These are phyloP conservation scores for Hirtodrosophila cameraria DNA, from an alignment of 2,888 invertebrate genomes.

Conservation along the genomic window DNA sequence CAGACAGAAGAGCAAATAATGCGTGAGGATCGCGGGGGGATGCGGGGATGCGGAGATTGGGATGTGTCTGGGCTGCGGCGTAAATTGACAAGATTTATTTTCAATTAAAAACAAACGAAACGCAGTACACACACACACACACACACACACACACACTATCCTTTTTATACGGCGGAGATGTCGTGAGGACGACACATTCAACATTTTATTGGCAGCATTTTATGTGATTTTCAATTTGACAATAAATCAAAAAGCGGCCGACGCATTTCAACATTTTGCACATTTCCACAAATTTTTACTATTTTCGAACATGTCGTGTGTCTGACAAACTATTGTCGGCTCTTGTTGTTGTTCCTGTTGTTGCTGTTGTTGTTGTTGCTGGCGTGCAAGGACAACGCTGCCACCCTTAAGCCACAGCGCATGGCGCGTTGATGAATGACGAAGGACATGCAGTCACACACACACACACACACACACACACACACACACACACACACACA, in stretches of 20 bases:
- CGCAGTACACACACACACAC: constrained; percentile 49
- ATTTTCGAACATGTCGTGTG: constrained; percentile 40
- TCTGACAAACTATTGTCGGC: constrained; percentile 38
- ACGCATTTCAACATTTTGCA: constrained; percentile 60
- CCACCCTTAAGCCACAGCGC: constrained; percentile 75
- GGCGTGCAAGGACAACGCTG: constrained; percentile 47
- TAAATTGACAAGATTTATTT: constrained; percentile 81
- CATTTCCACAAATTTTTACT: constrained; percentile 41
- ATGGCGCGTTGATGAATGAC: constrained; percentile 71
- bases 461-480: constrained; percentile 12
- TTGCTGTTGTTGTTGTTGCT: not conserved
- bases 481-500: not conserved
- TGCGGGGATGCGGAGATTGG: constrained; percentile 10
- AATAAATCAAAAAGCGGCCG: constrained; percentile 77
- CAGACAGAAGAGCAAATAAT: constrained; percentile 60
- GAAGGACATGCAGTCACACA: constrained; percentile 68
- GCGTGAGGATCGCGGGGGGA: constrained; percentile 30
- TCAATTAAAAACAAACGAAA: constrained; percentile 77
- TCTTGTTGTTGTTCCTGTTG: not conserved
- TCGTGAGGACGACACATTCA: constrained; percentile 29
- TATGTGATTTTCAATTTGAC: constrained; percentile 75
- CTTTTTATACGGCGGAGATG: constrained; percentile 32
- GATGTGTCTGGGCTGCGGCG: constrained; percentile 59
- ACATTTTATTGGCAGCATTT: constrained; percentile 77
- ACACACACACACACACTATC: constrained; percentile 67